Evolutionary conservation across 2,113 vertebrate species (phyloP), one percentile per base, ranked within the genome.

Genomic region (Gallinago media): DNA sequence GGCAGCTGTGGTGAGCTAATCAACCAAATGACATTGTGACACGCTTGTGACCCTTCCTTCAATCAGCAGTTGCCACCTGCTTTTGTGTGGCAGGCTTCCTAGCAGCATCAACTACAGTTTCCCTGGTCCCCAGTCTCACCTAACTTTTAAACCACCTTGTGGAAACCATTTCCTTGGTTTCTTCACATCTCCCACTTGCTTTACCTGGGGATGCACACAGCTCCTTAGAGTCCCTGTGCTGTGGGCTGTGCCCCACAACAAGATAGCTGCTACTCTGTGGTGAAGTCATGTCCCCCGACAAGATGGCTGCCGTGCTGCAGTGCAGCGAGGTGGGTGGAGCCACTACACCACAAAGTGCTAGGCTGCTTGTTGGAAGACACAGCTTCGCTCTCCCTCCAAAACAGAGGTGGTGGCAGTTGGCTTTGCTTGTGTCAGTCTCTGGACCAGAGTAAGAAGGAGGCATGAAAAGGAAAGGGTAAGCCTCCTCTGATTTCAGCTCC

Each of bases 361-460:
- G 46, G 20, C 26, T 6, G 7, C n/a, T 58, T 36, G 12, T 7
- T 2, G 1, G 25, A 5, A 5, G 2, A 31, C 21, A 36, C 0
- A 0, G 19, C 22, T 84, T n/a, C 8, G 6, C 16, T 31, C 16
- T 25, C 21, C 19, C 12, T 16, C 26, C 14, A 27, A 38, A 73
- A 47, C 26, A n/a, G 29, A 27, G 49, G 19, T 22, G 15, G n/a
- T 2, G 8, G 61, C 18, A 46, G 19, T 32, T 5, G 13, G 5
- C 32, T 71, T 62, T 70, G 21, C 25, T 49, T 21, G 27, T 0
- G 0, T 5, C 8, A 9, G 4, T 31, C 29, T 72, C 40, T 34
- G 13, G 31, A 21, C 26, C 23, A 46, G 22, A 32, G 13, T 5
- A 22, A 52, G 36, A 56, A 68, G 26, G 13, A 52, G 3, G 7